Percentiles rank a stretch among this genome's conserved stretches.
Evolutionary conservation across 1,140 invertebrate species (phyloP).

Genomic region (Bombus picipes): DNA sequence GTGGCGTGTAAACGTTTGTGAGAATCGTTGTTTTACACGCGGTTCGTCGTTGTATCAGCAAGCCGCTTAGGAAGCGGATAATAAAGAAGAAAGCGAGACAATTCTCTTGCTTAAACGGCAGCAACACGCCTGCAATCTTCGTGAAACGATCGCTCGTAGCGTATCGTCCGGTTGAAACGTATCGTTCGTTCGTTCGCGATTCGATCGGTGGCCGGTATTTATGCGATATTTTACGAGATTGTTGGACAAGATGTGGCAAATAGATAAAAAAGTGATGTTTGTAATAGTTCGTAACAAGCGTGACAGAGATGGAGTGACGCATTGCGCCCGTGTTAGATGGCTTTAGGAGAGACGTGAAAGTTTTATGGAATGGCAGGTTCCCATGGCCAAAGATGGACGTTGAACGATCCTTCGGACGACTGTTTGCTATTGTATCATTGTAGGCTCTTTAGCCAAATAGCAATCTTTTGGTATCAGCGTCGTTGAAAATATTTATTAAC

Average conservation of each 20-base stretch:
- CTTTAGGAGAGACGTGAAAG: background rate
- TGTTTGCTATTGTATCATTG: background rate
- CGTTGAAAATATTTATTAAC: no score
- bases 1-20: no score
- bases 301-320: background rate
- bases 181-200: background rate
- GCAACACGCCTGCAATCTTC: constrained; percentile 22
- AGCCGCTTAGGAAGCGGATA: background rate
- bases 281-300: no score
- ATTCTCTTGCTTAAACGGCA: constrained; percentile 44
- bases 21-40: no score
- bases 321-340: background rate
- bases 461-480: no score
- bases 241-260: background rate
- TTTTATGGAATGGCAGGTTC: background rate
- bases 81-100: constrained; percentile 63
- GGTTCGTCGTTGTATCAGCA: no score
- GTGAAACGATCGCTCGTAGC: constrained; percentile 8
- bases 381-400: background rate
- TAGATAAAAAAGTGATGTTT: background rate
- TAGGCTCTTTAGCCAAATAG: background rate
- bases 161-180: background rate
- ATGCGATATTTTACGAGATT: background rate
- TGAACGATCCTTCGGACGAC: background rate
- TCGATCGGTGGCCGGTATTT: background rate